phyloP scores from a whole-genome alignment of 2,888 invertebrate genomes.

The Cheilosia impressa region DNA sequence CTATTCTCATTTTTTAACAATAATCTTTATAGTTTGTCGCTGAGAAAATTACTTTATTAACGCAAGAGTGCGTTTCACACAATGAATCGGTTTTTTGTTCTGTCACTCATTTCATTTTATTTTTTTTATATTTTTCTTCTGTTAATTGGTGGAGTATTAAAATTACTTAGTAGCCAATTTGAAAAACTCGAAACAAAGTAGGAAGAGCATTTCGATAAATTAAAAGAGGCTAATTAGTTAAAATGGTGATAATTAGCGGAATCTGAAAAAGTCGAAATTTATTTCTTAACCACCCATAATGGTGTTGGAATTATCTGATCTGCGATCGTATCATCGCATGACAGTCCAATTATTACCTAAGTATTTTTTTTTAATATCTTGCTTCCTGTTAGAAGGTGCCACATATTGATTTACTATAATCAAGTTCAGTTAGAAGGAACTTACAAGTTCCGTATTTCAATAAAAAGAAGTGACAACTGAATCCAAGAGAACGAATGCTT shows the following conservation, averaged over 20 bases:
- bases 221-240: constrained; percentile 39
- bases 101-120: neutral
- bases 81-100: constrained; percentile 25
- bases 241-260: constrained; percentile 43
- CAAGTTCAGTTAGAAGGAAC: too few relatives aligned
- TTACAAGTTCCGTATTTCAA: too few relatives aligned
- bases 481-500: too few relatives aligned
- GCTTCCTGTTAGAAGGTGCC: too few relatives aligned
- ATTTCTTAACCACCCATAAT: neutral
- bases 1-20: constrained; percentile 1
- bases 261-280: neutral
- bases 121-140: neutral
- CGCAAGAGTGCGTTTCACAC: constrained; percentile 54
- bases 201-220: constrained; percentile 16
- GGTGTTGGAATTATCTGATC: neutral
- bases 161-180: constrained; percentile 30
- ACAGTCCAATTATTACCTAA: too few relatives aligned
- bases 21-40: constrained; percentile 34
- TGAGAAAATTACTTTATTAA: constrained; percentile 54
- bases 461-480: too few relatives aligned
- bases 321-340: too few relatives aligned
- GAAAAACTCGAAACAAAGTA: constrained; percentile 6
- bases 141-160: constrained; percentile 20
- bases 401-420: too few relatives aligned
- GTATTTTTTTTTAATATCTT: too few relatives aligned